These are phyloP conservation scores for Melanostoma scalare DNA, from an alignment of 2,888 invertebrate genomes.

Conservation along the genomic window DNA sequence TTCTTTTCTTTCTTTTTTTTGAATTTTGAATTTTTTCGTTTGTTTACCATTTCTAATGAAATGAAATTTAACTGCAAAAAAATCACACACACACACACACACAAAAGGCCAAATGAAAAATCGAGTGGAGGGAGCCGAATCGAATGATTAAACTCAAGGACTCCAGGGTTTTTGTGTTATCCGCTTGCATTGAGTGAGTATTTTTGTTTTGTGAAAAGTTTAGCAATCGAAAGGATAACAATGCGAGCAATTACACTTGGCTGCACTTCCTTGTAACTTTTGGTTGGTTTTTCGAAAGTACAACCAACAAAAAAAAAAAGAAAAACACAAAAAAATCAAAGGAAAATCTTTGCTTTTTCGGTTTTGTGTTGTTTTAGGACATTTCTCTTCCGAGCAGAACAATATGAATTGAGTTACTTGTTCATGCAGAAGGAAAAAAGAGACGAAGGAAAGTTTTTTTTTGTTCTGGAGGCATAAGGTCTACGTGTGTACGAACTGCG, in stretches of 20 bases:
- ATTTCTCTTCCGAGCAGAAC: conserved; percentile 19
- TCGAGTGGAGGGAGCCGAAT: neutral
- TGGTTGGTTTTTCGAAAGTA: conserved; percentile 11
- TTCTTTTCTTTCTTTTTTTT: conserved; percentile 22
- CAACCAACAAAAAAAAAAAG: conserved; percentile 14
- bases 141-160: conserved; percentile 43
- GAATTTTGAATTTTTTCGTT: conserved; percentile 40
- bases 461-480: neutral
- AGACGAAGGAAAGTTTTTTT: neutral
- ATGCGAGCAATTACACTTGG: conserved; percentile 71
- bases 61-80: conserved; percentile 59
- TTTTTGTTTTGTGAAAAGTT: conserved; percentile 63
- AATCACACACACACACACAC: neutral
- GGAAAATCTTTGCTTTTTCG: conserved; percentile 16
- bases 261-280: conserved; percentile 62
- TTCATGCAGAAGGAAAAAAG: conserved; percentile 35
- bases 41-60: conserved; percentile 70
- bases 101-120: conserved; percentile 7
- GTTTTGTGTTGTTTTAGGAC: conserved; percentile 62
- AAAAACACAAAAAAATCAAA: conserved; percentile 17
- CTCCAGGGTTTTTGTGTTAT: conserved; percentile 43
- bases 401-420: conserved; percentile 30
- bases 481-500: neutral
- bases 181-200: conserved; percentile 48
- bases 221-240: conserved; percentile 71